Evolutionary conservation across 2,888 invertebrate species (phyloP), one percentile per base, ranked within the genome.

Genomic region (Synanthedon tipuliformis): DNA sequence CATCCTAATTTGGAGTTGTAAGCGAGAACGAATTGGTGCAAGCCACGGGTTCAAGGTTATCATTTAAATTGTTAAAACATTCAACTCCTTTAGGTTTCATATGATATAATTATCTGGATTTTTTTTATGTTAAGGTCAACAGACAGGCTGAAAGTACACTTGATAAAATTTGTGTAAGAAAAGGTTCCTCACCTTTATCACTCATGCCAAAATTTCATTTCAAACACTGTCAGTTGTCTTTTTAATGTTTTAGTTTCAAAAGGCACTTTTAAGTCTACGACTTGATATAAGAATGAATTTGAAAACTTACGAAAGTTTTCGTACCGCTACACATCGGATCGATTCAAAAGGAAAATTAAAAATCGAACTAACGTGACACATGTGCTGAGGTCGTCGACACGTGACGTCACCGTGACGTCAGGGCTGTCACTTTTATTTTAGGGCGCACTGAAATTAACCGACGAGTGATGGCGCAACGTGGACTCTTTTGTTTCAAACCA

Each of bases 371-470:
- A 16, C 11, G 11, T 16, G 18, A 53, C 50, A 55, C 50, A 53
- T 41, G 56, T 59, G 62, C 63, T 61, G 61, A 60, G 75, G 71
- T 75, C 76, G 65, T 56, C 61, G 78, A 78, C 77, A 76, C 61
- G 62, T 73, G 72, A 74, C 75, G 73, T 73, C 68, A 69, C 53
- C 11, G 57, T 73, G 75, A 79, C 80, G 78, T 79, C 75, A 71
- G 62, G 57, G 66, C 65, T 76, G 75, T 80, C 79, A 79, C 80
- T 80, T 80, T 81, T 81, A 74, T 80, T 80, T 75, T 75, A 73
- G 76, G 71, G 71, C 69, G 63, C 64, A 69, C 61, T 61, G 68
- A 69, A 71, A 64, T 61, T 61, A 62, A 61, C 56, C 58, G 65
- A 61, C 52, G 54, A 57, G 53, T 61, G 61, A 59, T 59, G 57